A percentile compares a stretch with the other conserved stretches of the same genome.
Conservation (phyloP, 2,113 vertebrate genomes). For the Protobothrops flavoviridis region DNA sequence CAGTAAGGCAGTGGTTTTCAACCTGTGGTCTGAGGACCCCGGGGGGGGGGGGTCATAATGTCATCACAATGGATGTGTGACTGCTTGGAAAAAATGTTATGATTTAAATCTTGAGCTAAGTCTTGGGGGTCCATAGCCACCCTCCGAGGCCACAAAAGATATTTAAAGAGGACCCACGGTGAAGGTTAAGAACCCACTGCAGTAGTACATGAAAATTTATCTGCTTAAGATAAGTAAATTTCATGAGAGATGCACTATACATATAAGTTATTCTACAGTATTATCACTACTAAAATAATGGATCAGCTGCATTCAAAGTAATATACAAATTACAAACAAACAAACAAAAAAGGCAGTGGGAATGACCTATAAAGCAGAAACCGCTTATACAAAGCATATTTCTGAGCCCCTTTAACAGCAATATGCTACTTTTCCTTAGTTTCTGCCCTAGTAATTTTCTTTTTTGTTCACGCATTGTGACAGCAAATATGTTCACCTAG, state of each 20-base stretch:
- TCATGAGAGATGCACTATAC: neutral
- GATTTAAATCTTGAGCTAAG: no score
- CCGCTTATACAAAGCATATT: neutral
- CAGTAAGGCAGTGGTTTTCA: neutral
- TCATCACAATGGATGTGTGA: no score
- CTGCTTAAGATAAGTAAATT: neutral
- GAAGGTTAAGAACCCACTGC: no score
- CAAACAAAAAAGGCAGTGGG: neutral
- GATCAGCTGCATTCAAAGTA: neutral
- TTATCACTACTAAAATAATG: neutral
- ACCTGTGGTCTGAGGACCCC: no score
- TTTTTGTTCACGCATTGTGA: neutral
- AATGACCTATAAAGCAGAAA: neutral
- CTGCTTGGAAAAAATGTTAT: no score
- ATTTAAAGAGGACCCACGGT: no score
- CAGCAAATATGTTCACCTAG: neutral
- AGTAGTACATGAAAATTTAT: neutral
- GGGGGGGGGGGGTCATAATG: no score
- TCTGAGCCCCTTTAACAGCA: neutral
- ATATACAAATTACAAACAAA: neutral
- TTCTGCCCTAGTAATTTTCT: neutral
- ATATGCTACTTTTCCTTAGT: neutral
- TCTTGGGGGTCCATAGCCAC: no score
- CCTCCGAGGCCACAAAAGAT: no score
- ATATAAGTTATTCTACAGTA: neutral